Conservation (phyloP, 2,797 vertebrate genomes). For the Otus scops region DNA sequence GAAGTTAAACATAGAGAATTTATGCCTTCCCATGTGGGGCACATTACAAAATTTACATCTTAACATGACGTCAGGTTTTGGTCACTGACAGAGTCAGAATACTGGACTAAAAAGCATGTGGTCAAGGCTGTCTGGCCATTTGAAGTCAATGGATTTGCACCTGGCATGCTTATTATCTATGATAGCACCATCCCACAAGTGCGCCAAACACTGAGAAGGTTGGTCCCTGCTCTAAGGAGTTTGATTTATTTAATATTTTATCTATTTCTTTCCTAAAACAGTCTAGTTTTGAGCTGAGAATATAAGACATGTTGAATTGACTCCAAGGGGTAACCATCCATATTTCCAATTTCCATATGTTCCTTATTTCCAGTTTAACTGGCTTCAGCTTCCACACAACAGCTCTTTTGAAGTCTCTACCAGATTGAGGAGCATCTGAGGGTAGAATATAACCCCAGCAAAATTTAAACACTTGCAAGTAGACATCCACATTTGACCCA, state of each 20-base stretch:
- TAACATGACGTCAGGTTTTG: neutral
- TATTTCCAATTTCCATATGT: too few relatives aligned
- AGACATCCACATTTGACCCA: neutral
- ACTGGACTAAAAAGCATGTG: neutral
- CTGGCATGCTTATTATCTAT: neutral
- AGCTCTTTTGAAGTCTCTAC: neutral
- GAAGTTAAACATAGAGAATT: neutral
- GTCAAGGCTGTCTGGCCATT: neutral
- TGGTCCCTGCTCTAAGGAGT: neutral
- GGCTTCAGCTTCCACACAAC: neutral
- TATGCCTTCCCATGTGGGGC: neutral
- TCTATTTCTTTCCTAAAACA: neutral
- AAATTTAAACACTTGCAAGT: neutral
- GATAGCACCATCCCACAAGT: neutral
- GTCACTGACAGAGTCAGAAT: neutral
- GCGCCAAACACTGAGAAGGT: neutral
- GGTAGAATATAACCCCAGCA: neutral
- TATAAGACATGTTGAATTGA: neutral
- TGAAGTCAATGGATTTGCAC: neutral
- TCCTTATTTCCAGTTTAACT: neutral
- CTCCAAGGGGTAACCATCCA: neutral
- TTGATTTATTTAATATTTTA: neutral
- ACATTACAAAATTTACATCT: neutral
- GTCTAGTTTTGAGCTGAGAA: neutral
- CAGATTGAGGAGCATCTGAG: neutral